Evolutionary conservation across 2,113 vertebrate genomes (phyloP).

Genomic region (Python bivittatus): DNA sequence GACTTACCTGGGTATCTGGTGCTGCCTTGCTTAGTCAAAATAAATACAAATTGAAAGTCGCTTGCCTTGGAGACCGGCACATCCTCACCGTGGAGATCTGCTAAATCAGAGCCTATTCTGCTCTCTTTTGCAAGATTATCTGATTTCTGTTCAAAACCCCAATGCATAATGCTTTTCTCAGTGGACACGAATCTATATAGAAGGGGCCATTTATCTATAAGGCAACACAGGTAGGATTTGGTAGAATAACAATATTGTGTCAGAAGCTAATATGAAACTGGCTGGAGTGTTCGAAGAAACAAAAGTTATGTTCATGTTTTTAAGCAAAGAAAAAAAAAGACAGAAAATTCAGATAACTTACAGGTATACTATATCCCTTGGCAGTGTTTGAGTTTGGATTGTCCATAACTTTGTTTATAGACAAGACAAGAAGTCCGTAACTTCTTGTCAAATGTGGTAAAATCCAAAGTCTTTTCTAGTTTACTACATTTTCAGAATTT

Average conservation of each 20-base stretch:
- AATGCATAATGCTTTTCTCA: background rate
- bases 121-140: background rate
- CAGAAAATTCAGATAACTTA: background rate
- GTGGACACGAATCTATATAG: background rate
- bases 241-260: conserved; percentile 8
- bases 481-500: background rate
- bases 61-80: conserved; percentile 13
- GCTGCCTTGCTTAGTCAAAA: conserved; percentile 31
- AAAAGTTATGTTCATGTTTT: conserved; percentile 1
- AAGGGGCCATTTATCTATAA: background rate
- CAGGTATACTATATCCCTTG: background rate
- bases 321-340: conserved; percentile 2
- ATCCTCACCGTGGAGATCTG: conserved; percentile 1
- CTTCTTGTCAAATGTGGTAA: background rate
- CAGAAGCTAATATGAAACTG: background rate
- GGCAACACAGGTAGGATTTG: background rate
- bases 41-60: background rate
- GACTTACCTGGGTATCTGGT: conserved; percentile 51
- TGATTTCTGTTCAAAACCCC: conserved; percentile 16
- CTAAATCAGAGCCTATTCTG: background rate
- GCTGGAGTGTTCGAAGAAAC: conserved; percentile 18
- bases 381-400: background rate
- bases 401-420: too few relatives aligned
- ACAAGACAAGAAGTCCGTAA: too few relatives aligned
- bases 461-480: background rate